phyloP scores from a whole-genome alignment of 2,888 invertebrate species.

The Drosophila bunnanda region DNA sequence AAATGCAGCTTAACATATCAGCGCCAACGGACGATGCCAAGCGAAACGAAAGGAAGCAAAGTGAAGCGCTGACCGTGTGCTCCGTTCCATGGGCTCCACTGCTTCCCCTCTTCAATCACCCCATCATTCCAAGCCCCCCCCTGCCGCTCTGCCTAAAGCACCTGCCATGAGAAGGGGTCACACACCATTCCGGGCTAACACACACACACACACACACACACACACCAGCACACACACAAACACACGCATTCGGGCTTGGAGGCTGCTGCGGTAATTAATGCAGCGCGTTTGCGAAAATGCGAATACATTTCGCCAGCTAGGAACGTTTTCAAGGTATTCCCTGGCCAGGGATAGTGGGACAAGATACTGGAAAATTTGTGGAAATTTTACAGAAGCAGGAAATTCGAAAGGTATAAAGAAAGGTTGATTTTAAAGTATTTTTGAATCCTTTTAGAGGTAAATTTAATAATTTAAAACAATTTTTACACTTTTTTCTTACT shows the following conservation, averaged over 20 bases:
- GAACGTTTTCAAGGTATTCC: slow-evolving; percentile 52
- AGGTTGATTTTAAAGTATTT: no score
- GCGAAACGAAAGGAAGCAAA: slow-evolving; percentile 54
- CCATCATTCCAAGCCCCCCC: slow-evolving; percentile 23
- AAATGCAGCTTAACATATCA: slow-evolving; percentile 80
- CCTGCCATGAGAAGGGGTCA: slow-evolving; percentile 45
- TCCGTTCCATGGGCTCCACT: slow-evolving; percentile 16
- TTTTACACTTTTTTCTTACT: no score
- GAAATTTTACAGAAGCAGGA: not conserved
- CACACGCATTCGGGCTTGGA: slow-evolving; percentile 37
- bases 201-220: slow-evolving; percentile 35
- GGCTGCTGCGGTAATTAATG: slow-evolving; percentile 79
- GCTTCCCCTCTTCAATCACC: not conserved
- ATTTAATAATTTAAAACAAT: no score
- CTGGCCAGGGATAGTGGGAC: slow-evolving; percentile 26
- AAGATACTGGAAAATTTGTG: not conserved
- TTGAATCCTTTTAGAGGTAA: no score
- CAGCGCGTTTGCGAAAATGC: slow-evolving; percentile 81
- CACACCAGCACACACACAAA: slow-evolving; percentile 39
- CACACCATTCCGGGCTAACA: slow-evolving; percentile 27
- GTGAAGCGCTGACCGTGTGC: slow-evolving; percentile 73
- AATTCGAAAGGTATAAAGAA: not conserved
- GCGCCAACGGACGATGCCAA: slow-evolving; percentile 51
- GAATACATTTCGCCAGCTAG: slow-evolving; percentile 74
- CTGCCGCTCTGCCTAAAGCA: slow-evolving; percentile 68